Percentiles rank a stretch among this genome's conserved stretches.
phyloP scores from a whole-genome alignment of 2,113 vertebrate species.

The Phodopus roborovskii region DNA sequence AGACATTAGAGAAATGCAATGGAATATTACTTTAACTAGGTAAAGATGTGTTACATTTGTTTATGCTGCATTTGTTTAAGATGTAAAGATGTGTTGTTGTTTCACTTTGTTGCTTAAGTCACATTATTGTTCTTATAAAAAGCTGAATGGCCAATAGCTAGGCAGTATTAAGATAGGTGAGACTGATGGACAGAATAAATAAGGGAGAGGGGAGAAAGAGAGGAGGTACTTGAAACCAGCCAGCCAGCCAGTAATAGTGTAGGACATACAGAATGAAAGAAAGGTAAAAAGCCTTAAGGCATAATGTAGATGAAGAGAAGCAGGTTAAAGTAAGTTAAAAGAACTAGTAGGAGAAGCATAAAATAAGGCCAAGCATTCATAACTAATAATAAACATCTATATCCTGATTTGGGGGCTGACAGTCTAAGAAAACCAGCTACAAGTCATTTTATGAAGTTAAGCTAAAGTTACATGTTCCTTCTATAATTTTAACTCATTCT shows the following conservation, averaged over 20 bases:
- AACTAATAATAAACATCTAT: neutral
- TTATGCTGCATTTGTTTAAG: neutral
- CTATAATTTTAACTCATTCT: neutral
- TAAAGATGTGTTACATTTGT: neutral
- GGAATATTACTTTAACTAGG: neutral
- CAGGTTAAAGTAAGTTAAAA: neutral
- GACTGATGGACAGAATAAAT: neutral
- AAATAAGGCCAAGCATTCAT: neutral
- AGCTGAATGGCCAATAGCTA: neutral
- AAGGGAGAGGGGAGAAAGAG: neutral
- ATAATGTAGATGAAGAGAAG: neutral
- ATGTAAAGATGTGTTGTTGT: neutral
- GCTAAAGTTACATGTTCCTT: neutral
- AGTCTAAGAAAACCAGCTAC: neutral
- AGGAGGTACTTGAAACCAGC: too few species aligned
- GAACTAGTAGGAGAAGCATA: neutral
- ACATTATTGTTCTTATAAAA: neutral
- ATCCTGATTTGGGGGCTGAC: neutral
- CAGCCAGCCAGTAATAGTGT: neutral
- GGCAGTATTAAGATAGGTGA: neutral
- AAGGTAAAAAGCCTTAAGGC: neutral
- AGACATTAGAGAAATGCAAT: neutral
- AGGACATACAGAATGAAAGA: neutral
- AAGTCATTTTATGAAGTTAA: neutral
- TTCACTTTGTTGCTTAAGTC: neutral